These are phyloP conservation scores for Takifugu bimaculatus DNA, from an alignment of 2,113 vertebrate genomes.

Conservation along the genomic window DNA sequence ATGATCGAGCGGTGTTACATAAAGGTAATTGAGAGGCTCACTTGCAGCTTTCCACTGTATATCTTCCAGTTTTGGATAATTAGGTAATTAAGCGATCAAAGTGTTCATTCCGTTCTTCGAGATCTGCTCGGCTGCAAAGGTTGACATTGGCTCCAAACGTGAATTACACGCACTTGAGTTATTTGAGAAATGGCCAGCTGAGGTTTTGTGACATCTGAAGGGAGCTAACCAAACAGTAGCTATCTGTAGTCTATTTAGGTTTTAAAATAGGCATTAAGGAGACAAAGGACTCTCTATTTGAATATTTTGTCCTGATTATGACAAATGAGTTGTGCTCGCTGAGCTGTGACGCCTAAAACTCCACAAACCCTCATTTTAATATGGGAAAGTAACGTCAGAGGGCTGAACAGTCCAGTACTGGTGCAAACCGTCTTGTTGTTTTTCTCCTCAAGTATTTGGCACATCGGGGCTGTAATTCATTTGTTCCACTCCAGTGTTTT, in stretches of 20 bases:
- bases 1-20: slow-evolving; percentile 33
- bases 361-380: slow-evolving; percentile 9
- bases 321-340: slow-evolving; percentile 1
- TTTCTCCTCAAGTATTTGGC: slow-evolving; percentile 4
- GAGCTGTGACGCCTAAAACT: slow-evolving; percentile 17
- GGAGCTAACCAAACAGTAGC: too few relatives aligned
- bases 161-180: slow-evolving; percentile 30
- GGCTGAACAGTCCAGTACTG: not conserved
- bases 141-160: slow-evolving; percentile 60
- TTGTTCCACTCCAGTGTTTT: slow-evolving; percentile 26
- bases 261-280: not conserved
- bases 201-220: slow-evolving; percentile 35
- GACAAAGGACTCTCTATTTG: not conserved
- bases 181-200: slow-evolving; percentile 36
- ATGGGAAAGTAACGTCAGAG: slow-evolving; percentile 1
- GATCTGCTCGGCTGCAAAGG: slow-evolving; percentile 41
- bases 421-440: slow-evolving; percentile 2
- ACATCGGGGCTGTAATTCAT: slow-evolving; percentile 14
- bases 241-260: slow-evolving; percentile 4
- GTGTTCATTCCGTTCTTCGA: slow-evolving; percentile 44
- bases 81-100: slow-evolving; percentile 56
- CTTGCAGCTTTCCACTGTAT: slow-evolving; percentile 26
- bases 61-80: slow-evolving; percentile 54
- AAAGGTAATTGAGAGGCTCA: slow-evolving; percentile 34
- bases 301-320: not conserved